Evolutionary conservation across 2,113 vertebrate genomes (phyloP), one percentile per base, ranked within the genome.

Genomic region (Morone chrysops): DNA sequence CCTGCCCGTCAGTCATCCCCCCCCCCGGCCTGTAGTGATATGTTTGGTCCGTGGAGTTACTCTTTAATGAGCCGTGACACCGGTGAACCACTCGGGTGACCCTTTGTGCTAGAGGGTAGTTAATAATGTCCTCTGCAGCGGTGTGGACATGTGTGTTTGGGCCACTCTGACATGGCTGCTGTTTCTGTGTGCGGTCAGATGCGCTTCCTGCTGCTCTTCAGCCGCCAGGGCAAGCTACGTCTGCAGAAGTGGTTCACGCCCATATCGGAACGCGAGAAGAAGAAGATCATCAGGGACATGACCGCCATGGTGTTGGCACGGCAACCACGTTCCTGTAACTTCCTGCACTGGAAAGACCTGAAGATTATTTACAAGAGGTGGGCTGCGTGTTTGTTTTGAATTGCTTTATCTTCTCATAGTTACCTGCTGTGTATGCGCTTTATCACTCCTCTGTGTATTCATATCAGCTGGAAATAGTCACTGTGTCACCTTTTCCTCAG

Each of bases 311-410:
- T 99, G 92, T 94, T 99, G 84, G 93, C 96, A 84, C 96, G 98
- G 74, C 95, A 96, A 87, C 97, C 97, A 17, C 97, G 96, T 90
- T 96, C 94, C 43, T 97, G 98, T 88, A 99, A 98, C 89, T 99
- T 99, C 93, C 84, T 99, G 88, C 96, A 98, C 92, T 99, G 98
- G 98, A 97, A 96, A 92, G 98, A 99, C 86, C 94, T 98, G 70
- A 99, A 99, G 94, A 95, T 99, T 90, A 97, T 99, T 93, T 99
- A 99, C 95, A 99, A 99, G 95, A 97, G 97, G 98, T 97, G 77
- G 70, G 81, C 40, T 1, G 25, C 25, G 25, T 25, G 25, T 25
- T 25, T 25, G 25, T 25, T 25, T 25, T 25, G 25, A 47, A 57
- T 38, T 0, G 10, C 7, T 38, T 3, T 48, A 36, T 25, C 31